A percentile compares a stretch with the other conserved stretches of the same genome.
phyloP scores from a whole-genome alignment of 2,113 vertebrate species.

The Gavia stellata region DNA sequence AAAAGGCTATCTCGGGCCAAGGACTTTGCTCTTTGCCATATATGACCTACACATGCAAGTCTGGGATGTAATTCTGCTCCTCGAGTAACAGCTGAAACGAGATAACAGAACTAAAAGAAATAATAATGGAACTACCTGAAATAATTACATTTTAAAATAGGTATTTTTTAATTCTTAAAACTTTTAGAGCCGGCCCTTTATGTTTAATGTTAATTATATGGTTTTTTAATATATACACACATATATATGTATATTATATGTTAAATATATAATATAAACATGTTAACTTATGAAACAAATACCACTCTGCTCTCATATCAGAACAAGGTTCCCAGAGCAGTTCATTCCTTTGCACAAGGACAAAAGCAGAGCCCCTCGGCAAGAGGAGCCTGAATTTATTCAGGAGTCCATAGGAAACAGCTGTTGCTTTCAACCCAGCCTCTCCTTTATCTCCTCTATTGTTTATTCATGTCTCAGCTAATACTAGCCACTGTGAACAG shows the following conservation, averaged over 20 bases:
- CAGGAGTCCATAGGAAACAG: constrained; percentile 35
- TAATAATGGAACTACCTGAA: neutral
- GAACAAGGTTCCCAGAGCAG: neutral
- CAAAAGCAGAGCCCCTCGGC: neutral
- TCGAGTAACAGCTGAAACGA: neutral
- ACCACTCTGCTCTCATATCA: neutral
- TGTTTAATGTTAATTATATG: neutral
- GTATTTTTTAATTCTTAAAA: neutral
- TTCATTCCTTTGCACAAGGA: neutral
- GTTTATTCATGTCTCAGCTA: constrained; percentile 31
- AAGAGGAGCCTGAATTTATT: constrained; percentile 28
- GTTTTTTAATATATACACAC: no score
- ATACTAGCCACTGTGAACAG: neutral
- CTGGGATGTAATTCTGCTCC: neutral
- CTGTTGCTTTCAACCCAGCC: constrained; percentile 16
- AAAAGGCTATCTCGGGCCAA: neutral
- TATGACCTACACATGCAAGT: neutral
- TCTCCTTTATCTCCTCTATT: constrained; percentile 43
- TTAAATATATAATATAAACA: no score
- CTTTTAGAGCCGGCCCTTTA: neutral
- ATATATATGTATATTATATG: no score
- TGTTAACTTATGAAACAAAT: no score
- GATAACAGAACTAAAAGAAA: neutral
- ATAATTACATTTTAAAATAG: neutral
- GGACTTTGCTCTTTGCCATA: neutral